These are phyloP conservation scores for Scaptomyza caliginosa DNA, from an alignment of 2,888 invertebrate genomes.

Conservation along the genomic window DNA sequence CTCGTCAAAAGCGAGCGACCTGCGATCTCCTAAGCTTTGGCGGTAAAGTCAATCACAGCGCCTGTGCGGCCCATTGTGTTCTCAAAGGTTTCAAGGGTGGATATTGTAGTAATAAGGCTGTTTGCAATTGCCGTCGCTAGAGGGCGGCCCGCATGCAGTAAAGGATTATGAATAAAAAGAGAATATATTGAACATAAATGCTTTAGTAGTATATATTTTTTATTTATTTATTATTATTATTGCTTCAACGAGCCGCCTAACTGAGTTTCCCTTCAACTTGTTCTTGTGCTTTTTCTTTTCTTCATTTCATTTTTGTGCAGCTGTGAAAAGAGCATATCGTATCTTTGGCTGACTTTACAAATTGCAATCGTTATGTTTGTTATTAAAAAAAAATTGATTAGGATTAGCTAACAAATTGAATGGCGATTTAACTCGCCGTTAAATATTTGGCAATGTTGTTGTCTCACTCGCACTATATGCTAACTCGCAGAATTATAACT, in stretches of 20 bases:
- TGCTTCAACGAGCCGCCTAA: slow-evolving; percentile 55
- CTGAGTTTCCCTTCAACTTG: slow-evolving; percentile 40
- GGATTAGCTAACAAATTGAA: slow-evolving; percentile 56
- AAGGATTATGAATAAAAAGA: background rate
- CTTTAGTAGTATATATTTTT: slow-evolving; percentile 30
- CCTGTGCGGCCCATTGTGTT: slow-evolving; percentile 84
- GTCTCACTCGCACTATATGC: slow-evolving; percentile 14
- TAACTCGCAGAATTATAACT: background rate
- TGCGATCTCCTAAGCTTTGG: slow-evolving; percentile 82
- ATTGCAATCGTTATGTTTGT: slow-evolving; percentile 41
- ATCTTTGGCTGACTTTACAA: slow-evolving; percentile 49
- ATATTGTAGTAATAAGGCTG: slow-evolving; percentile 80
- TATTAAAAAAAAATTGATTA: slow-evolving; percentile 39
- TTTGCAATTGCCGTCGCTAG: slow-evolving; percentile 83
- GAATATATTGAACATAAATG: background rate
- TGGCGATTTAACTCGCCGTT: slow-evolving; percentile 43
- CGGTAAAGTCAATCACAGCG: slow-evolving; percentile 77
- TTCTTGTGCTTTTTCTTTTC: background rate
- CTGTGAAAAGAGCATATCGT: slow-evolving; percentile 36
- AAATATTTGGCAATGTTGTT: background rate
- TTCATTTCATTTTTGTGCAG: slow-evolving; percentile 7
- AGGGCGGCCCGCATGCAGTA: background rate
- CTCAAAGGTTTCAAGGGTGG: slow-evolving; percentile 80
- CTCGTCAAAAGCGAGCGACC: slow-evolving; percentile 83
- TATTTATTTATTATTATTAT: slow-evolving; percentile 55